These are phyloP conservation scores for Gyps fulvus DNA, from an alignment of 2,113 vertebrate species.

Conservation along the genomic window DNA sequence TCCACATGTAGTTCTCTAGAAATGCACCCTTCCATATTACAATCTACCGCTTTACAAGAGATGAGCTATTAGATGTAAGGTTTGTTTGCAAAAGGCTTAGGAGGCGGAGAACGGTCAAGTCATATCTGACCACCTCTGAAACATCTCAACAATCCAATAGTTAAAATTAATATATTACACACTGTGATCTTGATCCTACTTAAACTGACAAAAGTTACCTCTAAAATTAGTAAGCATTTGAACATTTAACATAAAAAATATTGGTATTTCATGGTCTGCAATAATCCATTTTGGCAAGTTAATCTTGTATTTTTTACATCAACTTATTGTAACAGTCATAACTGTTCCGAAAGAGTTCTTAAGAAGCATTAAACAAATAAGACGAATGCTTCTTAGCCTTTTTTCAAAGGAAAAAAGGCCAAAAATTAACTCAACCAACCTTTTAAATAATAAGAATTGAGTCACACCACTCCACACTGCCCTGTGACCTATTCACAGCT, in stretches of 20 bases:
- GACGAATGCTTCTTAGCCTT: background rate
- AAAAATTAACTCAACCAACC: background rate
- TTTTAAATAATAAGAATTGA: background rate
- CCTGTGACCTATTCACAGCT: background rate
- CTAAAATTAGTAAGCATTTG: background rate
- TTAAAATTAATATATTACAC: background rate
- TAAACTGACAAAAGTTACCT: background rate
- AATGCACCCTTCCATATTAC: background rate
- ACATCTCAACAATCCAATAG: background rate
- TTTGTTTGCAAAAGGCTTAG: background rate
- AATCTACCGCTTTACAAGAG: background rate
- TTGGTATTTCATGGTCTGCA: background rate
- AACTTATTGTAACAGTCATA: background rate
- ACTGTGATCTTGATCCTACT: background rate
- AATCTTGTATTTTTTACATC: background rate
- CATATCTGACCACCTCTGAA: background rate
- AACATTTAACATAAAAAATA: background rate
- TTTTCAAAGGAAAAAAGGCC: background rate
- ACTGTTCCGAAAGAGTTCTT: background rate
- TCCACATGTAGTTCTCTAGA: background rate
- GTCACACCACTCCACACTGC: background rate
- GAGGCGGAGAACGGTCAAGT: background rate
- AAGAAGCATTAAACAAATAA: background rate
- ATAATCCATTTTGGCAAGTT: background rate
- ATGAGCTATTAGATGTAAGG: background rate